These are phyloP conservation scores for Cactoblastis cactorum DNA, from an alignment of 2,888 invertebrate species.

Conservation along the genomic window DNA sequence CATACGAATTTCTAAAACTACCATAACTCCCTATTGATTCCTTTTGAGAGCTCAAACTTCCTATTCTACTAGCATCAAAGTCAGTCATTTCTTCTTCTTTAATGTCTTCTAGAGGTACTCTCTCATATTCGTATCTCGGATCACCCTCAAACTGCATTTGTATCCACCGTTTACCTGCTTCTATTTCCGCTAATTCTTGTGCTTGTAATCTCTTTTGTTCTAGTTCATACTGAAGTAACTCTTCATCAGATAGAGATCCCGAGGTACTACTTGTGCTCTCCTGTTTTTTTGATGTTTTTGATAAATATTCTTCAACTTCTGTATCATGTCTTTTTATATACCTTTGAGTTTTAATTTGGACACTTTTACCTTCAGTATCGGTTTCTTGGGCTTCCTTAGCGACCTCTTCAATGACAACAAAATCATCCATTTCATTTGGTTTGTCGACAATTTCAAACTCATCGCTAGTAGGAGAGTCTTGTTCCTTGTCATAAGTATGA, in stretches of 20 bases:
- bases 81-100: constrained; percentile 95
- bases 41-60: constrained; percentile 88
- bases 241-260: constrained; percentile 80
- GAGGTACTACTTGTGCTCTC: constrained; percentile 80
- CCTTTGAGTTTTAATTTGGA: constrained; percentile 80
- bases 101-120: constrained; percentile 92
- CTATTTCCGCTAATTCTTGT: constrained; percentile 77
- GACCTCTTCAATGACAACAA: constrained; percentile 93
- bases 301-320: constrained; percentile 84
- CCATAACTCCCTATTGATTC: constrained; percentile 89
- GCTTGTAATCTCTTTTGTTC: constrained; percentile 80
- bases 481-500: constrained; percentile 75
- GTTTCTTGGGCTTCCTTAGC: constrained; percentile 91
- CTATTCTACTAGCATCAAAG: constrained; percentile 88
- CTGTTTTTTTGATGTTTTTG: constrained; percentile 83
- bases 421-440: constrained; percentile 91
- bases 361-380: constrained; percentile 90
- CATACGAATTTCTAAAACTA: constrained; percentile 92
- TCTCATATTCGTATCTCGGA: constrained; percentile 87
- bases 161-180: constrained; percentile 92
- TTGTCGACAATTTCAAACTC: constrained; percentile 94
- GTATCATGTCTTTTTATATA: constrained; percentile 82
- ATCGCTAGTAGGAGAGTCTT: constrained; percentile 89
- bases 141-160: constrained; percentile 93
- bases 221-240: constrained; percentile 82